A percentile compares a stretch with the other conserved stretches of the same genome.
Evolutionary conservation across 1,140 invertebrate species (phyloP).

Genomic region (Macrosteles quadrilineatus): DNA sequence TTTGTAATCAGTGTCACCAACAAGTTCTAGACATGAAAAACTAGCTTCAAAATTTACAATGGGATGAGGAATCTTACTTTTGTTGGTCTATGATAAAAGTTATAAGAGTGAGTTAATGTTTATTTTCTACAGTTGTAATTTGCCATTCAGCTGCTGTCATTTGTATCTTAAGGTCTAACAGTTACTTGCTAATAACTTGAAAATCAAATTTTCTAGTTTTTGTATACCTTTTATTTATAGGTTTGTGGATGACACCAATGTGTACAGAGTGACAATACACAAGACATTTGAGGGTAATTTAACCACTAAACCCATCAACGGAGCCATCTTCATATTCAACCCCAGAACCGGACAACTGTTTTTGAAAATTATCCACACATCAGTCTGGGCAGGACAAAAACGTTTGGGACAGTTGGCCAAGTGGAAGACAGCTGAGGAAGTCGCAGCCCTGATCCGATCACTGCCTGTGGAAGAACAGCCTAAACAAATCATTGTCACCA

Average conservation of each 20-base stretch:
- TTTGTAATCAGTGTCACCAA: too few relatives aligned
- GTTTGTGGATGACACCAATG: constrained; percentile 99
- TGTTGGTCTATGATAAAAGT: too few relatives aligned
- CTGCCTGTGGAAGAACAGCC: constrained; percentile 99
- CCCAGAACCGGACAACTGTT: constrained; percentile 99
- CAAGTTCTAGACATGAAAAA: too few relatives aligned
- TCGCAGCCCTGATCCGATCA: constrained; percentile 97
- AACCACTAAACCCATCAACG: constrained; percentile 99
- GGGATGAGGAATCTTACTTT: too few relatives aligned
- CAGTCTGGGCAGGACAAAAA: constrained; percentile 98
- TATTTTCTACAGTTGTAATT: too few relatives aligned
- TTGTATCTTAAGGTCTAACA: too few relatives aligned
- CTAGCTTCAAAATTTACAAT: too few relatives aligned
- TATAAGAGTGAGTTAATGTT: too few relatives aligned
- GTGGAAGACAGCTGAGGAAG: constrained; percentile 99
- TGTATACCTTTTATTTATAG: too few relatives aligned
- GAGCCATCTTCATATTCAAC: constrained; percentile 99
- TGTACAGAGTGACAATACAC: constrained; percentile 99
- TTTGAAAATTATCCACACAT: constrained; percentile 99
- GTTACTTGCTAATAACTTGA: too few relatives aligned
- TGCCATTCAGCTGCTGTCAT: too few relatives aligned
- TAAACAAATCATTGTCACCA: constrained; percentile 99
- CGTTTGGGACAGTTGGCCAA: constrained; percentile 89
- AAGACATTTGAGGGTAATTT: constrained; percentile 99
- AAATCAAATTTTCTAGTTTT: too few relatives aligned